Percentiles rank a stretch among this genome's conserved stretches.
phyloP scores from a whole-genome alignment of 2,888 invertebrate species.

The Ectobius pallidus region DNA sequence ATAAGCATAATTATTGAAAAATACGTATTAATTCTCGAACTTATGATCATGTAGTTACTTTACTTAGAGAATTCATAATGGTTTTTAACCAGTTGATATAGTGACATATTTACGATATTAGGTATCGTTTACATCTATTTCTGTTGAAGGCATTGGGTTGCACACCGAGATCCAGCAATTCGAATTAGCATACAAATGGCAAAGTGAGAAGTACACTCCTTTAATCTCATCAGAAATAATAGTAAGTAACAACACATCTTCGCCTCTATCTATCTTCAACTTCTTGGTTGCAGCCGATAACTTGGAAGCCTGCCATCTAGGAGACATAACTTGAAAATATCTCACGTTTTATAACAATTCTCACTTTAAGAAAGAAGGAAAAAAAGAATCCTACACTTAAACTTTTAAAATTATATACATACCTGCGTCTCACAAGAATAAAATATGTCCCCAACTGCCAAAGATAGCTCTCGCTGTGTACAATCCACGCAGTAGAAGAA shows the following conservation, averaged over 20 bases:
- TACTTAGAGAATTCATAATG: too few species aligned
- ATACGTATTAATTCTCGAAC: too few species aligned
- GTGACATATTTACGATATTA: too few species aligned
- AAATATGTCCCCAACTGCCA: not conserved
- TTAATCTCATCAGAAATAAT: conserved; percentile 5
- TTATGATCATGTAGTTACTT: too few species aligned
- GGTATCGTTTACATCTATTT: too few species aligned
- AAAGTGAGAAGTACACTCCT: not conserved
- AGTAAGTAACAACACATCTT: not conserved
- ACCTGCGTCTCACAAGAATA: not conserved
- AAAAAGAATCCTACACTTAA: not conserved
- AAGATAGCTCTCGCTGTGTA: not conserved
- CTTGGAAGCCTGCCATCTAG: conserved; percentile 14
- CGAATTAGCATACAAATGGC: too few species aligned
- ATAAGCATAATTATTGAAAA: too few species aligned
- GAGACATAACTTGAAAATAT: not conserved
- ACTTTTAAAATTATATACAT: not conserved
- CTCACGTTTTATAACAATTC: conserved; percentile 14
- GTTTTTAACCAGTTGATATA: too few species aligned
- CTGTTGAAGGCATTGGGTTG: too few species aligned
- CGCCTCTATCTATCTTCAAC: not conserved
- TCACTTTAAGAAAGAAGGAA: too few species aligned
- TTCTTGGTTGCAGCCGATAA: not conserved
- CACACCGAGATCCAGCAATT: too few species aligned
- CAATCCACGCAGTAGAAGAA: not conserved